These are phyloP conservation scores for Pipa parva DNA, from an alignment of 2,113 vertebrate genomes.

Conservation along the genomic window DNA sequence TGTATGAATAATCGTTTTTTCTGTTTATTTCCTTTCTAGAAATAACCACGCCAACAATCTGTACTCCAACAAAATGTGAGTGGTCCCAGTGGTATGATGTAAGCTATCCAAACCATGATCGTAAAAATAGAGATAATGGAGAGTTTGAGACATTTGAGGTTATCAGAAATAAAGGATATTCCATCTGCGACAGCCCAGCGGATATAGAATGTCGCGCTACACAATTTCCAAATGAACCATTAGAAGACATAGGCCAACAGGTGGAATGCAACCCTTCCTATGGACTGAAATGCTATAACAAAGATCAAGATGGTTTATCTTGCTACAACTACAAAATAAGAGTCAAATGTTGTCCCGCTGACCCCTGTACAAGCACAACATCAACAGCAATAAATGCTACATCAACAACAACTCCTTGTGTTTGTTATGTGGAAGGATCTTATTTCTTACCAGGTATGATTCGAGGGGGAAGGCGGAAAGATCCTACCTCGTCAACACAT, in stretches of 20 bases:
- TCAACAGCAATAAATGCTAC: background rate
- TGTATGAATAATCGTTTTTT: too few relatives aligned
- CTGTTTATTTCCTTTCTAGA: too few relatives aligned
- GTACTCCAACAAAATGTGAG: background rate
- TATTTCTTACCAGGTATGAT: too few relatives aligned
- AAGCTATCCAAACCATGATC: background rate
- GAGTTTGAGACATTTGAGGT: background rate
- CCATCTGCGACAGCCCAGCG: conserved; percentile 25
- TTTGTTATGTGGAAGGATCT: too few relatives aligned
- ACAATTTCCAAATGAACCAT: rapidly evolving
- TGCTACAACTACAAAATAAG: conserved; percentile 61
- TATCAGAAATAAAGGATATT: background rate
- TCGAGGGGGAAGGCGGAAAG: too few relatives aligned
- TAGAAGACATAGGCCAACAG: conserved; percentile 47
- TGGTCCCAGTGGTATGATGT: background rate
- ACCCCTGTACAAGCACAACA: conserved; percentile 47
- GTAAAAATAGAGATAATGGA: background rate
- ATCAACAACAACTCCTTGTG: background rate
- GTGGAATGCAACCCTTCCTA: conserved; percentile 27
- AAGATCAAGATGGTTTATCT: conserved; percentile 38
- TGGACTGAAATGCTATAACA: conserved; percentile 58
- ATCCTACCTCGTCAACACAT: too few relatives aligned
- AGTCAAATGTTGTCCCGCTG: conserved; percentile 51
- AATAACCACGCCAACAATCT: background rate
- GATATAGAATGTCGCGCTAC: conserved; percentile 49